phyloP scores from a whole-genome alignment of 2,888 invertebrate species.

The Tetanocera ferruginea region DNA sequence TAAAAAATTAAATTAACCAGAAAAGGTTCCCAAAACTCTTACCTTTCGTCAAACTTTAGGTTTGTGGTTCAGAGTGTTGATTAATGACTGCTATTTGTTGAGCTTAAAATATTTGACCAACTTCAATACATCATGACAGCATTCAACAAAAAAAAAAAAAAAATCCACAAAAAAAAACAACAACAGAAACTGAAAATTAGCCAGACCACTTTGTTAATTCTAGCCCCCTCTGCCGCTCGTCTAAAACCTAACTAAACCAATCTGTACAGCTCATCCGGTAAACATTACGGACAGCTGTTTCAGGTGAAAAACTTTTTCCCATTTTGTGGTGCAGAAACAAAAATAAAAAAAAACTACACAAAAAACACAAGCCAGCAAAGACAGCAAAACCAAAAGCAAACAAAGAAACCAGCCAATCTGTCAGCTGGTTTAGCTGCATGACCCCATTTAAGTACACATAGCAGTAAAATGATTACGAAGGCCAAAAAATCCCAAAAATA shows the following conservation, averaged over 20 bases:
- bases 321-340: background rate
- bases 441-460: background rate
- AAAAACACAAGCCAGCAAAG: background rate
- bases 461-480: slow-evolving; percentile 6
- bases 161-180: background rate
- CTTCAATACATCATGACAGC: no score
- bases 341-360: no score
- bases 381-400: background rate
- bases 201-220: background rate
- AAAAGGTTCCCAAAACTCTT: no score
- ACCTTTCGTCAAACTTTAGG: no score
- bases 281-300: slow-evolving; percentile 1
- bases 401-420: background rate
- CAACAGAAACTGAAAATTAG: background rate
- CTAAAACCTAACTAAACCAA: no score
- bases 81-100: no score
- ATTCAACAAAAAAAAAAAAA: background rate
- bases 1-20: no score
- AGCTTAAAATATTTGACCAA: no score
- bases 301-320: slow-evolving; percentile 20
- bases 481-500: background rate
- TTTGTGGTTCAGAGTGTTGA: no score
- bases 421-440: background rate
- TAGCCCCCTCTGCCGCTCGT: background rate
- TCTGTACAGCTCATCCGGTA: background rate